phyloP scores from a whole-genome alignment of 2,888 invertebrate species.

The Torymus auratus region DNA sequence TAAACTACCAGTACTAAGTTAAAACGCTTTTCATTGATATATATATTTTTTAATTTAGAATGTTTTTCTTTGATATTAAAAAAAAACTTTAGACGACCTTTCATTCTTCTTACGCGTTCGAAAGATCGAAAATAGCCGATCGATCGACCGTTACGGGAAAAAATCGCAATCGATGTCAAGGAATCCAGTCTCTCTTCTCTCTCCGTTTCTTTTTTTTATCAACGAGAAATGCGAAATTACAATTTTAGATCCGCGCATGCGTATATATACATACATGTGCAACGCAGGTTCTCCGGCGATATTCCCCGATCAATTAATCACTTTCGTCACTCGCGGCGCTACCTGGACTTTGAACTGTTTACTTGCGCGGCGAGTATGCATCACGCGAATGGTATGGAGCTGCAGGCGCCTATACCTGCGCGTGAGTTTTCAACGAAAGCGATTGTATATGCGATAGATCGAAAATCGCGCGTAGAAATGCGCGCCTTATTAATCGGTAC shows the following conservation, averaged over 20 bases:
- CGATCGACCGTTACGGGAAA: not conserved
- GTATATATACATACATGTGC: too few species aligned
- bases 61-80: too few species aligned
- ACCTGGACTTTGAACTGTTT: conserved; percentile 9
- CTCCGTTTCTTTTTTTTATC: conserved; percentile 2
- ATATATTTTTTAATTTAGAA: too few species aligned
- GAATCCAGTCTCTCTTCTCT: not conserved
- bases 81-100: too few species aligned
- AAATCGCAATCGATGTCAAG: conserved; percentile 19
- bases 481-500: too few species aligned
- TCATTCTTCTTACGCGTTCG: too few species aligned
- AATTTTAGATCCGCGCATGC: not conserved
- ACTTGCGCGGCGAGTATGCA: not conserved
- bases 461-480: too few species aligned
- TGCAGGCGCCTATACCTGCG: too few species aligned
- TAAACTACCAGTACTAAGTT: too few species aligned
- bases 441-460: too few species aligned
- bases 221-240: not conserved
- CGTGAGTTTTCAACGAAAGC: too few species aligned
- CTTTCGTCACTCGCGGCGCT: not conserved
- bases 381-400: not conserved
- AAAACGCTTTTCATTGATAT: too few species aligned
- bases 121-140: conserved; percentile 11
- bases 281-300: not conserved
- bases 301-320: conserved; percentile 7